Percentiles rank a stretch among this genome's conserved stretches.
Evolutionary conservation across 1,140 invertebrate species (phyloP).

Genomic region (Cecropterus lyciades): DNA sequence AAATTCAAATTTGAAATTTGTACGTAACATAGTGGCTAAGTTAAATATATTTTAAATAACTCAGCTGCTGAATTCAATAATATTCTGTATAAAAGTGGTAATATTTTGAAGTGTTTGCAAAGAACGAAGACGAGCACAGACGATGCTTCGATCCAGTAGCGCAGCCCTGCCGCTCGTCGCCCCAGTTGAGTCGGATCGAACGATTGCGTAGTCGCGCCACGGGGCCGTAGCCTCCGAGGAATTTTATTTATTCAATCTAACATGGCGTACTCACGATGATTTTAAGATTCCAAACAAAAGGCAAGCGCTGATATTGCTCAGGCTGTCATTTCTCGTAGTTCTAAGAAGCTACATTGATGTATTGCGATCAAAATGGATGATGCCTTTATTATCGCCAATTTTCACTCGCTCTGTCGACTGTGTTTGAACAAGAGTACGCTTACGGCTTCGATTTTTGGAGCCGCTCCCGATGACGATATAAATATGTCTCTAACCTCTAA

Average conservation of each 20-base stretch:
- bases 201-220: slow-evolving; percentile 72
- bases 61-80: neutral
- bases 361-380: slow-evolving; percentile 79
- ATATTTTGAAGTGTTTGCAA: slow-evolving; percentile 2
- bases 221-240: slow-evolving; percentile 54
- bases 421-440: slow-evolving; percentile 85
- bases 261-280: slow-evolving; percentile 44
- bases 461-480: slow-evolving; percentile 67
- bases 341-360: slow-evolving; percentile 40
- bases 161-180: slow-evolving; percentile 75
- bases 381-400: slow-evolving; percentile 82
- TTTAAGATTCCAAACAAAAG: slow-evolving; percentile 50
- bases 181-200: slow-evolving; percentile 75
- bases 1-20: slow-evolving; percentile 66
- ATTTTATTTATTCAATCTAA: slow-evolving; percentile 41
- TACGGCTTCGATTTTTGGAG: slow-evolving; percentile 84
- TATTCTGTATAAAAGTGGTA: slow-evolving; percentile 9
- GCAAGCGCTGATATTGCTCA: slow-evolving; percentile 35
- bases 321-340: slow-evolving; percentile 40
- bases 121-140: slow-evolving; percentile 42
- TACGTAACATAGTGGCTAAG: neutral
- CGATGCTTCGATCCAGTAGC: slow-evolving; percentile 65
- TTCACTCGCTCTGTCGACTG: slow-evolving; percentile 84
- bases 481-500: slow-evolving; percentile 78
- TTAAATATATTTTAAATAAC: slow-evolving; percentile 10